Base-by-base conservation (phyloP, 2,797 vertebrate species). In the Oryzias sinensis region DNA sequence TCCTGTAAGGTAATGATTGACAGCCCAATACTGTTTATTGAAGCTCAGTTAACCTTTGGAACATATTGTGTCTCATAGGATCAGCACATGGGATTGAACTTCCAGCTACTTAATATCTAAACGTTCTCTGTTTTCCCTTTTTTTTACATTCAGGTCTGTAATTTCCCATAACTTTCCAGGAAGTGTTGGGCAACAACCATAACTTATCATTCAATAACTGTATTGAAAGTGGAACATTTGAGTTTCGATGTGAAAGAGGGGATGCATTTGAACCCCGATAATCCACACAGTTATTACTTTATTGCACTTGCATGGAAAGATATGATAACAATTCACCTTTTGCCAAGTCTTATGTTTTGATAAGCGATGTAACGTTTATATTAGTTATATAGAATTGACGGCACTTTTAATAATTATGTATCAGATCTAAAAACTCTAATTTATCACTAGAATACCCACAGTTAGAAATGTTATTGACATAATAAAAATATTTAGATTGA, bases 1-100 rank as follows among this genome's bases (percentile, higher is more conserved):
- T 56, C 17, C 45, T n/a, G 0, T 41, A 33, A 16, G 52, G 48
- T 41, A 72, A 68, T 76, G 49, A 83, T 70, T 65, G 46, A 60
- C 67, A 59, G 54, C 15, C 27, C 29, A 0, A 51, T 4, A 44
- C 5, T 15, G 43, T 57, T 73, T 51, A 61, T 58, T 56, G 16
- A 0, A 11, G 20, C 6, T 16, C 7, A 5, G 3, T 22, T n/a
- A 20, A 59, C 37, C 41, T 70, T 51, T 17, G 29, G 37, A 49
- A 55, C n/a, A 6, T 59, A 43, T 58, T 37, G 33, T 49, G 22
- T 63, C 45, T 53, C 37, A 44, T 41, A 74, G 56, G 53, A 45
- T 24, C 9, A 66, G 17, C n/a, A 20, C 20, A 33, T 9, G 2
- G 40, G 16, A 18, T 5, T 14, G 3, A 25, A 27, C 0, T 14